A percentile compares a stretch with the other conserved stretches of the same genome.
Conservation (phyloP, 1,140 invertebrate genomes). For the Steinernema feltiae region DNA sequence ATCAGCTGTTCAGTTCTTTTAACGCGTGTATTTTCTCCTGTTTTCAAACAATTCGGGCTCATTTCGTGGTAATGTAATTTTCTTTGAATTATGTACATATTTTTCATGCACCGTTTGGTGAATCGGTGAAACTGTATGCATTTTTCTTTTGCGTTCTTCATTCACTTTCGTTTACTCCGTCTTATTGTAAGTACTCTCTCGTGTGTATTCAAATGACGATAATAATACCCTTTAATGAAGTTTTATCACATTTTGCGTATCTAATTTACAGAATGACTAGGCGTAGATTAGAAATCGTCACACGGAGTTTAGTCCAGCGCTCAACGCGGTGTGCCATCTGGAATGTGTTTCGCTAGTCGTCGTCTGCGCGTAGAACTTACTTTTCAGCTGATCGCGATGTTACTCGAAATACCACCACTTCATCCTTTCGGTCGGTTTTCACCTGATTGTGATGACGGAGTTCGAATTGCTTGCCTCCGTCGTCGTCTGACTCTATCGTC, state of each 20-base stretch:
- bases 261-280: neutral
- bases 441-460: conserved; percentile 40
- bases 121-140: neutral
- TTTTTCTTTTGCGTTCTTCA: no score
- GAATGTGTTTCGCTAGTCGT: neutral
- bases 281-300: neutral
- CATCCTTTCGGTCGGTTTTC: conserved; percentile 43
- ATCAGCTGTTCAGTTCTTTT: neutral
- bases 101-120: neutral
- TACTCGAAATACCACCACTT: conserved; percentile 37
- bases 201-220: neutral
- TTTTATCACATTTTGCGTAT: conserved; percentile 8
- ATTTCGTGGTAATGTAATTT: no score
- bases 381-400: neutral
- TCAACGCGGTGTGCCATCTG: neutral
- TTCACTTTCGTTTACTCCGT: no score
- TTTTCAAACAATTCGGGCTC: neutral
- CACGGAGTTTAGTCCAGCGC: neutral
- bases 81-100: neutral
- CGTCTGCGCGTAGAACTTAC: neutral
- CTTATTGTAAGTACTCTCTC: no score
- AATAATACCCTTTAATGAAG: neutral
- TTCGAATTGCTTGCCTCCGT: conserved; percentile 31
- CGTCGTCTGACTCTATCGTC: conserved; percentile 21
- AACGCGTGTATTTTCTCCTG: neutral